These are phyloP conservation scores for Hydriomena furcata DNA, from an alignment of 2,888 invertebrate genomes.

Conservation along the genomic window DNA sequence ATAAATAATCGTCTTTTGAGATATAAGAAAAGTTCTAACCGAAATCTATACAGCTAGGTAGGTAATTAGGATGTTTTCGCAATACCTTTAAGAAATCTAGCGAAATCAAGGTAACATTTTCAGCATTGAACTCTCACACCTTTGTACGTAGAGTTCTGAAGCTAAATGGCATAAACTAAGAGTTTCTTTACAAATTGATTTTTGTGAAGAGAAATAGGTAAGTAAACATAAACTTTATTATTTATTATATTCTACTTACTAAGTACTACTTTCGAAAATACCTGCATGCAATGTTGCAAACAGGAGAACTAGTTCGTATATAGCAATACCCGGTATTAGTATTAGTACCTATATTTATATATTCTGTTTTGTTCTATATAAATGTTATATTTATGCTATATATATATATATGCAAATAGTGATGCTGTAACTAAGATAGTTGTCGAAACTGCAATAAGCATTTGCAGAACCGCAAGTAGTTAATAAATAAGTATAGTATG, in stretches of 20 bases:
- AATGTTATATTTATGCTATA: too few relatives aligned
- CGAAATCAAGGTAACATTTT: constrained; percentile 12
- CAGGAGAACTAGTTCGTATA: not conserved
- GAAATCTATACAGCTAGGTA: too few relatives aligned
- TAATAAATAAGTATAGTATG: constrained; percentile 1
- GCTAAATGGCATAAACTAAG: too few relatives aligned
- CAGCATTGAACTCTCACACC: constrained; percentile 5
- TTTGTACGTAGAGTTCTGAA: too few relatives aligned
- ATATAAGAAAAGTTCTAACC: too few relatives aligned
- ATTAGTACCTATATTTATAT: too few relatives aligned
- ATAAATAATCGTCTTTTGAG: too few relatives aligned
- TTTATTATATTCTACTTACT: too few relatives aligned
- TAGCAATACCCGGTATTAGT: constrained; percentile 8
- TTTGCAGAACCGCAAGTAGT: constrained; percentile 44
- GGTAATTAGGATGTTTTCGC: not conserved
- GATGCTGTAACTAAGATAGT: constrained; percentile 29
- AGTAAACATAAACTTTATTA: too few relatives aligned
- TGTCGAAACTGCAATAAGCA: constrained; percentile 38
- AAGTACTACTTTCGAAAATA: not conserved
- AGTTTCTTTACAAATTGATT: not conserved
- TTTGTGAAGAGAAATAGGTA: too few relatives aligned
- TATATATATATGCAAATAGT: constrained; percentile 19
- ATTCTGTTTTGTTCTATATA: too few relatives aligned
- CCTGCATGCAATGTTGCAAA: too few relatives aligned
- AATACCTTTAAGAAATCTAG: not conserved